Base-by-base conservation (phyloP, 2,888 invertebrate genomes). In the Xanthorhoe spadicearia region DNA sequence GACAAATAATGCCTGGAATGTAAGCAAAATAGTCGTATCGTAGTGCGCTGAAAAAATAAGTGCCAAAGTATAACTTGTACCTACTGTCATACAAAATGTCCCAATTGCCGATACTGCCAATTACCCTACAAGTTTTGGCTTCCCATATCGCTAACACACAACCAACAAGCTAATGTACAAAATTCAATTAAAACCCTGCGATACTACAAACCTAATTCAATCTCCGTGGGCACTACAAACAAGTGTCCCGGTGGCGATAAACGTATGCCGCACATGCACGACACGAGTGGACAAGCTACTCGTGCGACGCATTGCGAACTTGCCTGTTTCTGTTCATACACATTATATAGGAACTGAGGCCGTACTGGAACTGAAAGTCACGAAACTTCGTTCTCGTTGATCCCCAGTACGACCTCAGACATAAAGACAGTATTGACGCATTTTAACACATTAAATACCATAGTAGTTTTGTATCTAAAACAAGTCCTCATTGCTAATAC, bases 191-290 rank as follows among this genome's bases (percentile, higher is more conserved):
- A 74, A 74, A 70, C 73, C 51, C 48, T 66, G 69, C 72, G 70
- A 73, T 76, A 74, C 73, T 70, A 73, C 61, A 43, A 73, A 75
- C 79, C 79, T 81, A 80, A 77, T 81, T 79, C 79, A 78, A 79
- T 81, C 81, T 77, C 80, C 74, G 77, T 75, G 75, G 78, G 77
- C 79, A 76, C 76, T 76, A 75, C 79, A 82, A 81, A 82, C 82
- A 82, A 82, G 81, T 81, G 81, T 79, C 73, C 68, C 68, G 74
- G 68, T 51, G 76, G 77, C 75, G 81, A 82, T 82, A 82, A 81
- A 79, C 78, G 71, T 72, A 19, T 28, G 49, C 73, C 71, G 70
- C 71, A 72, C 72, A 74, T 77, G 79, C 77, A 70, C 60, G 51
- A 74, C 73, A 73, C 52, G 65, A 61, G 61, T 64, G 67, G 52